Conservation (phyloP, 2,113 vertebrate species). For the Thryonomys swinderianus region DNA sequence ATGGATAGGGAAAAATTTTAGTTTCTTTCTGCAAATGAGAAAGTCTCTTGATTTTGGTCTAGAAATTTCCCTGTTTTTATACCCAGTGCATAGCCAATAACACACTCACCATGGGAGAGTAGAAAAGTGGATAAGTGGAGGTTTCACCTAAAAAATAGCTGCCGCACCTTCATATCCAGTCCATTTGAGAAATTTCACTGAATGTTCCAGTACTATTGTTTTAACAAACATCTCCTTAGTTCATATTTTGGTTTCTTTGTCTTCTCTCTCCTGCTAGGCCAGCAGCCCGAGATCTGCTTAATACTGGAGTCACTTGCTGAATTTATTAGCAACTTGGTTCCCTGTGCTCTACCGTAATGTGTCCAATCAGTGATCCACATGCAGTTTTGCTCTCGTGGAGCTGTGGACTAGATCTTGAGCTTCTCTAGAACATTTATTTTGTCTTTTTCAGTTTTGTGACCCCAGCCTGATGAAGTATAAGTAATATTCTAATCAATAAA, state of each 20-base stretch:
- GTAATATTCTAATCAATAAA: neutral
- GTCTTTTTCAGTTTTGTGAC: conserved; percentile 26
- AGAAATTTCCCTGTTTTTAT: conserved; percentile 24
- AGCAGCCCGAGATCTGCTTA: neutral
- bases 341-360: neutral
- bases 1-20: neutral
- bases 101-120: neutral
- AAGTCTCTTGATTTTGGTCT: conserved; percentile 34
- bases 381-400: neutral
- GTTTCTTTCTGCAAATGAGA: conserved; percentile 43
- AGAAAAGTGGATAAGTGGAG: neutral
- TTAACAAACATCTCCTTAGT: neutral
- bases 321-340: conserved; percentile 14
- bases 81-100: neutral
- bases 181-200: conserved; percentile 34
- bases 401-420: neutral
- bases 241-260: neutral
- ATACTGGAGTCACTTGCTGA: neutral
- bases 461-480: neutral
- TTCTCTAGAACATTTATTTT: neutral
- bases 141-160: neutral
- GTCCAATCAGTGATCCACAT: neutral
- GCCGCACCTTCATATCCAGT: neutral
- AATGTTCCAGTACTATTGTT: neutral
- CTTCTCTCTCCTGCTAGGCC: neutral